Percentiles rank a stretch among this genome's conserved stretches.
Conservation (phyloP, 2,888 invertebrate species). For the Polyommatus iphigenia region DNA sequence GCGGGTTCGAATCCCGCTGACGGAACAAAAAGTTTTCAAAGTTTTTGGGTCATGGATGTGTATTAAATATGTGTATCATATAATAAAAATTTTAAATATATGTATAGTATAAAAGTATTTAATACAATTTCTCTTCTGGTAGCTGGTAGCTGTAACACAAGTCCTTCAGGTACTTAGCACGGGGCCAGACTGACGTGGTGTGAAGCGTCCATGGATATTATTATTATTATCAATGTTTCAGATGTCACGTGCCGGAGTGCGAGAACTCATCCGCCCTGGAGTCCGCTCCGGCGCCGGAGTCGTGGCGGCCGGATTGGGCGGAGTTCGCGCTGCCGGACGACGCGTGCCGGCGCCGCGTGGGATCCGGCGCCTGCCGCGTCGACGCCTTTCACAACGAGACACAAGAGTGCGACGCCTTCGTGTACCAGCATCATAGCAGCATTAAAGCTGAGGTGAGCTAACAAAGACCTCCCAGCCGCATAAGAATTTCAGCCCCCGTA, state of each 20-base stretch:
- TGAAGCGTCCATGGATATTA: too few relatives aligned
- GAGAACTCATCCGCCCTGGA: constrained; percentile 55
- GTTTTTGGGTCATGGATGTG: too few relatives aligned
- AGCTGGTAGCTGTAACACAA: too few relatives aligned
- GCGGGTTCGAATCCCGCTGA: too few relatives aligned
- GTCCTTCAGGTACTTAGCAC: too few relatives aligned
- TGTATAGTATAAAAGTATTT: too few relatives aligned
- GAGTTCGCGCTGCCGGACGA: constrained; percentile 51
- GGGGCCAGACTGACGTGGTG: too few relatives aligned
- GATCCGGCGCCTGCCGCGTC: constrained; percentile 52
- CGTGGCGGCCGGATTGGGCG: constrained; percentile 54
- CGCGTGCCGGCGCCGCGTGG: constrained; percentile 53
- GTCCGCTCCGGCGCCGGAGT: constrained; percentile 45
- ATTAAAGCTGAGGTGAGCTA: constrained; percentile 76
- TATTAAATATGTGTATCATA: too few relatives aligned
- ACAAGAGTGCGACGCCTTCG: constrained; percentile 62
- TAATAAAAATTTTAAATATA: too few relatives aligned
- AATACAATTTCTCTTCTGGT: too few relatives aligned
- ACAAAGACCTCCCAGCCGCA: background rate
- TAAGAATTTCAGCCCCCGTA: too few relatives aligned
- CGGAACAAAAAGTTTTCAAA: too few relatives aligned
- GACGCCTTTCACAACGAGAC: constrained; percentile 62
- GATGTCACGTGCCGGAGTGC: constrained; percentile 78
- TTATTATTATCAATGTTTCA: constrained; percentile 42
- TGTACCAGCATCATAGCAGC: constrained; percentile 72